These are phyloP conservation scores for Chloromyia formosa DNA, from an alignment of 2,888 invertebrate genomes.

Conservation along the genomic window DNA sequence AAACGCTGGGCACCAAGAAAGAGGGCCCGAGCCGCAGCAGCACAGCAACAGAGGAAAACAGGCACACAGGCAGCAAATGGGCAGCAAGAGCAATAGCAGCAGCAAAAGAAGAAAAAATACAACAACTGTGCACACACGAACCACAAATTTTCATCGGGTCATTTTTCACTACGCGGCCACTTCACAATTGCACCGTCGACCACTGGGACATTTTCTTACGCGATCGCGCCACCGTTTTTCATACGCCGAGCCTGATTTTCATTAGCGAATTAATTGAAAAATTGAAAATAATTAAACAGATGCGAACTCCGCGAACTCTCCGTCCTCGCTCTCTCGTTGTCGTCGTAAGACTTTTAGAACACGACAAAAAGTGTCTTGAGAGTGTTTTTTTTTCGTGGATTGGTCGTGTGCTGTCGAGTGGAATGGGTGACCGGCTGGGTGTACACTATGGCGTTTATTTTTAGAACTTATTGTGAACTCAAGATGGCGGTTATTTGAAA, in stretches of 20 bases:
- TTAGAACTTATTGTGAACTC: slow-evolving; percentile 6
- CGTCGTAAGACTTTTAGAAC: slow-evolving; percentile 41
- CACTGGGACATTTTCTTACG: slow-evolving; percentile 17
- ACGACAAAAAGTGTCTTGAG: slow-evolving; percentile 15
- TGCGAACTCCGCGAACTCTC: slow-evolving; percentile 16
- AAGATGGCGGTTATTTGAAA: slow-evolving; percentile 19
- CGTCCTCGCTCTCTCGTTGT: slow-evolving; percentile 26
- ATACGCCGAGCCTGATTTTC: slow-evolving; percentile 22
- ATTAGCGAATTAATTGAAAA: slow-evolving; percentile 37
- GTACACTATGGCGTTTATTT: background rate
- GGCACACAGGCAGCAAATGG: background rate
- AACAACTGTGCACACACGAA: slow-evolving; percentile 36
- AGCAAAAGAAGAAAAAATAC: slow-evolving; percentile 7
- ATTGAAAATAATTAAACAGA: slow-evolving; percentile 41
- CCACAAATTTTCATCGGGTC: slow-evolving; percentile 43
- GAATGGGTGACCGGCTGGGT: slow-evolving; percentile 7
- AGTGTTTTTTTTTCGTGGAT: slow-evolving; percentile 19
- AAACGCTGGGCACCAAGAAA: background rate
- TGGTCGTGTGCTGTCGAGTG: background rate
- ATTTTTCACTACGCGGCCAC: slow-evolving; percentile 33
- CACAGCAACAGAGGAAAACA: slow-evolving; percentile 1
- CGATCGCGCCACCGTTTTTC: slow-evolving; percentile 36
- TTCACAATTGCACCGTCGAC: slow-evolving; percentile 15
- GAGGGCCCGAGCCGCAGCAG: too few relatives aligned
- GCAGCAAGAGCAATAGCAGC: slow-evolving; percentile 1